Conservation (phyloP, 2,113 vertebrate species). For the Parus major region DNA sequence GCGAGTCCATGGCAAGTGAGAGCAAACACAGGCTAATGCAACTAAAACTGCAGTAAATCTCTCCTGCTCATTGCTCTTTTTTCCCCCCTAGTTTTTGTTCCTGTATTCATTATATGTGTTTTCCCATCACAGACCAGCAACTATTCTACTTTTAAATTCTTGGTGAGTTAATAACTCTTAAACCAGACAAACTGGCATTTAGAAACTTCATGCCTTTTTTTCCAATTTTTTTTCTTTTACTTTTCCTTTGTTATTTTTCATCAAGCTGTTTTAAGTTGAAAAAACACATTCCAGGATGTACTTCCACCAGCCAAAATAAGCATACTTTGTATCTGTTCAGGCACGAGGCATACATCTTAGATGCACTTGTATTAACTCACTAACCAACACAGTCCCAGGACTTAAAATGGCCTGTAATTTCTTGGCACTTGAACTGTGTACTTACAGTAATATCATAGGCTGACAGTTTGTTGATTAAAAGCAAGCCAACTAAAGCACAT, state of each 20-base stretch:
- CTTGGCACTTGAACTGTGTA: slow-evolving; percentile 32
- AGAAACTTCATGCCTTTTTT: neutral
- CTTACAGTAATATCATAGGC: slow-evolving; percentile 22
- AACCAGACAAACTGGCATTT: neutral
- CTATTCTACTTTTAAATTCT: neutral
- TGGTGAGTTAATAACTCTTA: neutral
- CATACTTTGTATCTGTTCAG: slow-evolving; percentile 51
- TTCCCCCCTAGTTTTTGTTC: neutral
- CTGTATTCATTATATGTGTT: neutral
- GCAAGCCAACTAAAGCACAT: slow-evolving; percentile 56
- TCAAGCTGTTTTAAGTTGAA: slow-evolving; percentile 24
- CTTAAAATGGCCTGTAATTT: slow-evolving; percentile 44
- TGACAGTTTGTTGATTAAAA: slow-evolving; percentile 63
- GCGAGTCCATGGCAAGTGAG: neutral
- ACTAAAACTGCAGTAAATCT: neutral
- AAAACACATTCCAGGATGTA: slow-evolving; percentile 48
- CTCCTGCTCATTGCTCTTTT: neutral
- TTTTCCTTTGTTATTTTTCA: neutral
- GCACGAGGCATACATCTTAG: slow-evolving; percentile 49
- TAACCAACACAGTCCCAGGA: neutral
- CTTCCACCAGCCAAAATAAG: slow-evolving; percentile 48
- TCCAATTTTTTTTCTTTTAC: fast-evolving
- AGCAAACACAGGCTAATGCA: neutral
- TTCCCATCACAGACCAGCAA: neutral
- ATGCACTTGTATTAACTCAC: slow-evolving; percentile 31